Evolutionary conservation across 2,888 invertebrate species (phyloP).

Genomic region (Dichetophora obliterata): DNA sequence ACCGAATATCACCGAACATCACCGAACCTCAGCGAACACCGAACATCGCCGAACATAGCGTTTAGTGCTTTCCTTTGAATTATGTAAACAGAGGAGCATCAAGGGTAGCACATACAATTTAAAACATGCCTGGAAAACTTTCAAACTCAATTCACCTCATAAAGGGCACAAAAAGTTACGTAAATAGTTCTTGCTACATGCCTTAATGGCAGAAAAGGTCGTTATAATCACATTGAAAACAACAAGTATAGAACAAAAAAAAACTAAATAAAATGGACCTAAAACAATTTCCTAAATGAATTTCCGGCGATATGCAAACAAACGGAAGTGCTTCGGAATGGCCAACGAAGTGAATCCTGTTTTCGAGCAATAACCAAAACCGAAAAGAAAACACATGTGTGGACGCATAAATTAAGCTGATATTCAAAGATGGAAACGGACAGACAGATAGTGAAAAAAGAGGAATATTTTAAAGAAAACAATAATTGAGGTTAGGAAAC

Average conservation of each 20-base stretch:
- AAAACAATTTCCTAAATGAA: conserved; percentile 28
- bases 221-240: background rate
- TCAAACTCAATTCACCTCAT: background rate
- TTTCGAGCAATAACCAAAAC: background rate
- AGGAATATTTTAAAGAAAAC: background rate
- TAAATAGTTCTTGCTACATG: conserved; percentile 3
- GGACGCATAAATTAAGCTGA: conserved; percentile 26
- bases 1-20: no score
- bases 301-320: conserved; percentile 20
- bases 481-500: conserved; percentile 27
- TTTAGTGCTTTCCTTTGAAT: background rate
- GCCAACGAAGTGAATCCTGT: conserved; percentile 30
- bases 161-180: background rate
- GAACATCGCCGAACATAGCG: no score
- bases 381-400: conserved; percentile 23
- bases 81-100: background rate
- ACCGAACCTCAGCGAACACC: no score
- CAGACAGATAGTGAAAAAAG: background rate
- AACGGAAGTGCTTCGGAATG: background rate
- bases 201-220: background rate
- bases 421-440: background rate
- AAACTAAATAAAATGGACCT: background rate
- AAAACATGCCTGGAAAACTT: background rate
- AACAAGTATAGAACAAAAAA: no score
- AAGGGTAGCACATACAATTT: background rate